Evolutionary conservation across 1,140 invertebrate genomes (phyloP).

Genomic region (Battus philenor): DNA sequence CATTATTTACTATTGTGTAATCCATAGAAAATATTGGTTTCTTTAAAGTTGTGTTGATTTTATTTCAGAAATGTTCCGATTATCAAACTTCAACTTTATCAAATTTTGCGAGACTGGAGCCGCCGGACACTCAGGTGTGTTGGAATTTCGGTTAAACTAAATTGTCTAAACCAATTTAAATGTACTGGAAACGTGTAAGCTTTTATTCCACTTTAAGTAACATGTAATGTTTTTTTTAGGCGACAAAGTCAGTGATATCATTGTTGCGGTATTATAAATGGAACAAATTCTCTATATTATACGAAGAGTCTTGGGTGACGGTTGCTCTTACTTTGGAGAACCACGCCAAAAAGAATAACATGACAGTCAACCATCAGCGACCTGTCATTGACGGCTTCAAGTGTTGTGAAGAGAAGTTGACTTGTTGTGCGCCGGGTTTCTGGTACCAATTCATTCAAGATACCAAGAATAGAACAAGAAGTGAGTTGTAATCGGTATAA

Average conservation of each 20-base stretch:
- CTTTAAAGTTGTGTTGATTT: too few species aligned
- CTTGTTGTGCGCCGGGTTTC: slow-evolving; percentile 84
- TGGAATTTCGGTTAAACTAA: too few species aligned
- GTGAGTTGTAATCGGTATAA: slow-evolving; percentile 78
- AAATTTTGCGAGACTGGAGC: slow-evolving; percentile 96
- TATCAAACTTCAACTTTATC: slow-evolving; percentile 89
- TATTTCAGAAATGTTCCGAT: slow-evolving; percentile 94
- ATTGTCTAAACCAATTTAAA: too few species aligned
- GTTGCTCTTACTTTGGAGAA: slow-evolving; percentile 86
- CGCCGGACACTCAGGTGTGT: slow-evolving; percentile 90
- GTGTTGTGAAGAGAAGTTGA: slow-evolving; percentile 84
- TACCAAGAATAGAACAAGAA: slow-evolving; percentile 92
- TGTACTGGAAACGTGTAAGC: too few species aligned
- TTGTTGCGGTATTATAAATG: slow-evolving; percentile 93
- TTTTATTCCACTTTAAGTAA: too few species aligned
- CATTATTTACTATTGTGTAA: too few species aligned
- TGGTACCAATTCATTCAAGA: slow-evolving; percentile 92
- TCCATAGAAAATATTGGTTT: too few species aligned
- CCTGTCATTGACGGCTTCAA: slow-evolving; percentile 81
- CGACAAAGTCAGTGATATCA: slow-evolving; percentile 95
- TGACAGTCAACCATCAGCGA: slow-evolving; percentile 87
- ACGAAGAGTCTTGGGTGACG: slow-evolving; percentile 86
- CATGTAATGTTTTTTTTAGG: slow-evolving; percentile 80
- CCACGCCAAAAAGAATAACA: slow-evolving; percentile 83
- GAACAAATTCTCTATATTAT: slow-evolving; percentile 95